Evolutionary conservation across 2,888 invertebrate genomes (phyloP).

Genomic region (Diaprepes abbreviatus): DNA sequence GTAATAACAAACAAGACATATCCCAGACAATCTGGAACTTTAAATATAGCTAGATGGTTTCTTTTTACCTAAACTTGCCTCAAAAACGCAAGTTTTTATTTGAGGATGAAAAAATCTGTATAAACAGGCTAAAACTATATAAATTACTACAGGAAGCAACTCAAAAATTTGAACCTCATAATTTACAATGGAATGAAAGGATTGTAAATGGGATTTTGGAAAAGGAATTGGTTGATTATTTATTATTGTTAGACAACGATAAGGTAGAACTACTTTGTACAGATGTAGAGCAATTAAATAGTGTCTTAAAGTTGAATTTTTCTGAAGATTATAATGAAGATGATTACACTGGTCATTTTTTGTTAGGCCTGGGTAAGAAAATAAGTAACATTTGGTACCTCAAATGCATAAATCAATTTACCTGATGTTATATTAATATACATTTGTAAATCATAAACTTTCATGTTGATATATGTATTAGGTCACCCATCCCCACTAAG

Average conservation of each 20-base stretch:
- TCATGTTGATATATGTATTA: no score
- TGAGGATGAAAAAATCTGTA: background rate
- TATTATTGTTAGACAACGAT: background rate
- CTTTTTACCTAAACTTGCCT: background rate
- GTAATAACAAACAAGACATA: no score
- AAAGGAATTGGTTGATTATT: background rate
- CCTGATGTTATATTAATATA: no score
- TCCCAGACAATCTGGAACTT: no score
- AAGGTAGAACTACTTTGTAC: background rate
- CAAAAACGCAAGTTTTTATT: background rate
- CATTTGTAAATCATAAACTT: no score
- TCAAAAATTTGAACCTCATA: background rate
- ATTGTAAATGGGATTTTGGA: background rate
- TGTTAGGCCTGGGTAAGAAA: background rate
- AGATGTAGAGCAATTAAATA: background rate
- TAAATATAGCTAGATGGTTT: no score
- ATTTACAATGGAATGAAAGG: background rate
- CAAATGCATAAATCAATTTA: no score
- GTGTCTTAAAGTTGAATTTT: background rate
- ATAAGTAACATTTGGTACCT: no score
- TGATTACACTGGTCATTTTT: background rate
- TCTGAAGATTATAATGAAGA: background rate
- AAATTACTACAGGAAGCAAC: background rate
- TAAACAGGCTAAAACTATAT: background rate
- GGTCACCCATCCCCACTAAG: no score